phyloP scores from a whole-genome alignment of 2,888 invertebrate genomes.

The Chrysolina americana region DNA sequence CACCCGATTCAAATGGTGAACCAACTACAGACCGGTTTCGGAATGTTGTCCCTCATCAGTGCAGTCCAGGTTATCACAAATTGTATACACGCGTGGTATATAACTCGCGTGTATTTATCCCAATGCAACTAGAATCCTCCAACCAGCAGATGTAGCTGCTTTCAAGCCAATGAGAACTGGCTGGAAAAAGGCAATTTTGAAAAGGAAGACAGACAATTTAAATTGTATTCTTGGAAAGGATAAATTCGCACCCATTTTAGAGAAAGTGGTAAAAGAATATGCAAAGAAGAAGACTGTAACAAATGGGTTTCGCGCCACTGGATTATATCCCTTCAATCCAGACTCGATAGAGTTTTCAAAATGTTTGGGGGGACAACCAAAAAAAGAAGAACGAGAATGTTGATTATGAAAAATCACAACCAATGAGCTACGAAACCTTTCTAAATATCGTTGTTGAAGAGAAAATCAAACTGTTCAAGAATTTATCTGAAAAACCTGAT shows the following conservation, averaged over 20 bases:
- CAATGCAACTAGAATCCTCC: conserved; percentile 52
- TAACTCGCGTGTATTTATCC: conserved; percentile 57
- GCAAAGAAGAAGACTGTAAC: conserved; percentile 8
- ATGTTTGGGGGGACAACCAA: not conserved
- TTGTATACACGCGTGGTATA: too few species aligned
- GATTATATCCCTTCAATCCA: conserved; percentile 10
- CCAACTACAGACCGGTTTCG: too few species aligned
- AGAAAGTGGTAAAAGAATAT: conserved; percentile 14
- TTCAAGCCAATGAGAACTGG: conserved; percentile 54
- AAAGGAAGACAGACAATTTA: conserved; percentile 14
- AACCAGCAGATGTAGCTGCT: conserved; percentile 54
- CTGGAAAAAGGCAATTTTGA: conserved; percentile 38
- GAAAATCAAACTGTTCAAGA: too few species aligned
- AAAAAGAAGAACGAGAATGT: too few species aligned
- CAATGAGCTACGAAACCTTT: too few species aligned
- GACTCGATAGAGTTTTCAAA: conserved; percentile 16
- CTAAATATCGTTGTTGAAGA: too few species aligned
- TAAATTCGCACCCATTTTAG: conserved; percentile 10
- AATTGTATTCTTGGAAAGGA: conserved; percentile 11
- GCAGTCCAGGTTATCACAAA: too few species aligned
- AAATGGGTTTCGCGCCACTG: conserved; percentile 3
- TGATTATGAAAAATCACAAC: too few species aligned
- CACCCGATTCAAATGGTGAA: too few species aligned
- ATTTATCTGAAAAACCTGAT: too few species aligned
- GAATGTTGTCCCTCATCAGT: too few species aligned